These are phyloP conservation scores for Diarsia rubi DNA, from an alignment of 2,888 invertebrate species.

Conservation along the genomic window DNA sequence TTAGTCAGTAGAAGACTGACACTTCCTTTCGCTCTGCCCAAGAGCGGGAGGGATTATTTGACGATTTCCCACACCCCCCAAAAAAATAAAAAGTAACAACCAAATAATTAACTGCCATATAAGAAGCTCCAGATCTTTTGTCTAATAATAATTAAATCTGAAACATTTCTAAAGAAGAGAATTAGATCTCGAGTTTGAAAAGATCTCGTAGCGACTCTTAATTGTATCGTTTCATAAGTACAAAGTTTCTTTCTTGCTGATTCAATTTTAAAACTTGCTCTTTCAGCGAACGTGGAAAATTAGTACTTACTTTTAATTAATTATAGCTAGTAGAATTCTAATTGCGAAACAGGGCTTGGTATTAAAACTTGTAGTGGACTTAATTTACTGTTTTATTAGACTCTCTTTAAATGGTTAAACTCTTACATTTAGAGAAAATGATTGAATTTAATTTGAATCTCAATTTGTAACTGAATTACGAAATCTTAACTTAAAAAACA, in stretches of 20 bases:
- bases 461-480: neutral
- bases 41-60: no score
- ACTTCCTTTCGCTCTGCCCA: no score
- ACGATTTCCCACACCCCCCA: no score
- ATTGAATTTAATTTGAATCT: neutral
- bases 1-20: no score
- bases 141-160: constrained; percentile 1
- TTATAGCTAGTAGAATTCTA: constrained; percentile 25
- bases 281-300: constrained; percentile 35
- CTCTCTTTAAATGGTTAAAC: neutral
- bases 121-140: neutral
- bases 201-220: constrained; percentile 22
- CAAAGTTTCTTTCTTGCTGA: constrained; percentile 30
- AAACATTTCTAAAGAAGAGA: constrained; percentile 8
- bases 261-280: constrained; percentile 51
- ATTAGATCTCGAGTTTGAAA: constrained; percentile 29
- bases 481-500: neutral
- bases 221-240: constrained; percentile 47
- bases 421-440: neutral
- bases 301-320: constrained; percentile 50
- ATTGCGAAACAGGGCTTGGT: constrained; percentile 27
- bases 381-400: constrained; percentile 1
- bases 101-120: neutral
- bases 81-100: no score
- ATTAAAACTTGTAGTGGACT: constrained; percentile 5